Evolutionary conservation across 2,113 vertebrate genomes (phyloP).

Genomic region (Syngnathoides biaculeatus): DNA sequence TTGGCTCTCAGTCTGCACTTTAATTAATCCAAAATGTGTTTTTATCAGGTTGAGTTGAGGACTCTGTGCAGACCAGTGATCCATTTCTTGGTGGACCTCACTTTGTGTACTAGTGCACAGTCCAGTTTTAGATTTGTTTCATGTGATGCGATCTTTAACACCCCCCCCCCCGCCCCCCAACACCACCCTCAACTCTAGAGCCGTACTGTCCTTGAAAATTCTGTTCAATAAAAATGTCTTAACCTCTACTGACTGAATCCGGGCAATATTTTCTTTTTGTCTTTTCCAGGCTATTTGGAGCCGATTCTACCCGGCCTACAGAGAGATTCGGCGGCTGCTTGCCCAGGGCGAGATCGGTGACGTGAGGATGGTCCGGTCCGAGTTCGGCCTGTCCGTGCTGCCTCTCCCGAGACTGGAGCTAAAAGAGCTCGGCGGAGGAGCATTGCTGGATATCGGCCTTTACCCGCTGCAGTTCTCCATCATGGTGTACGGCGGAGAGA

Average conservation of each 20-base stretch:
- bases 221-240: background rate
- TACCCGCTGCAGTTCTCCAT: slow-evolving; percentile 74
- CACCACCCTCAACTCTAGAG: too few species aligned
- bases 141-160: too few species aligned
- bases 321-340: slow-evolving; percentile 70
- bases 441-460: slow-evolving; percentile 71
- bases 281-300: slow-evolving; percentile 71
- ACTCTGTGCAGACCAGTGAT: too few species aligned
- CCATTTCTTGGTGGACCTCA: too few species aligned
- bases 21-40: too few species aligned
- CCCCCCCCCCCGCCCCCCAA: too few species aligned
- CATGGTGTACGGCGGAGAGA: slow-evolving; percentile 79
- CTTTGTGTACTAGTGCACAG: too few species aligned
- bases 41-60: too few species aligned
- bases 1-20: too few species aligned
- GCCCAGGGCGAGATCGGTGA: slow-evolving; percentile 69
- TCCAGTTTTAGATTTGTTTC: too few species aligned
- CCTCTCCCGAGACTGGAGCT: slow-evolving; percentile 59
- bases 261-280: background rate
- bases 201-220: too few species aligned
- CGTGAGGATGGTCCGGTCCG: slow-evolving; percentile 68
- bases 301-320: slow-evolving; percentile 65
- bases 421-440: slow-evolving; percentile 72
- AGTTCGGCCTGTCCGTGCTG: slow-evolving; percentile 55
- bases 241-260: background rate